Evolutionary conservation across 1,140 invertebrate species (phyloP), one percentile per base, ranked within the genome.

Genomic region (Ditylenchus dipsaci): DNA sequence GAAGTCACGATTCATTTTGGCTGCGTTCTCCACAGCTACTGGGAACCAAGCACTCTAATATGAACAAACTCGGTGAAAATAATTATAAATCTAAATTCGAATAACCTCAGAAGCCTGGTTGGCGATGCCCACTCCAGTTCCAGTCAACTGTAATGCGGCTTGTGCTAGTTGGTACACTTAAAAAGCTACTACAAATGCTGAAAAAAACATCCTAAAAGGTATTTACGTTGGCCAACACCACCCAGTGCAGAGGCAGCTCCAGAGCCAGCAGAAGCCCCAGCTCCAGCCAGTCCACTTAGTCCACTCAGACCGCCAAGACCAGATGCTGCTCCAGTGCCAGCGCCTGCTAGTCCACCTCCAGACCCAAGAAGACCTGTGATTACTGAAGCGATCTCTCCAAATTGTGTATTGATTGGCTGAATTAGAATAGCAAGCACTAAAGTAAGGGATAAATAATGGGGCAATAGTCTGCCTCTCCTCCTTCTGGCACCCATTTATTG

Each of bases 331-430:
- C 49, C 49, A 8, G 3, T 26, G 11, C 43, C 43, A n/a, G 43
- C n/a, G 8, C 63, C 42, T 11, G 63, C 63, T 56, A 65, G 63
- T 3, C 63, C 63, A 29, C 68, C 69, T 49, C 65, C 76, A 30
- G 45, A 43, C 8, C 72, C 78, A 21, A 78, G 45, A 9, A 78
- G 49, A 5, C 76, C 71, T 19, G 76, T 74, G 19, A 81, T 76
- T 27, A 81, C 38, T 23, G 77, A 80, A 42, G 76, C 76, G 30
- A 78, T 78, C 63, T 78, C 76, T 7, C 76, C 68, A 21, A 77
- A 75, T 75, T 83, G 99, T 84, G 94, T 38, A 38, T 38, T 38
- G 11, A 38, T 38, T 38, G 33, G 33, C 33, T 11, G 33, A 11
- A 38, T 38, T 5, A 38, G 33, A 11, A 38, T 11, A 38, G 33